phyloP scores from a whole-genome alignment of 2,113 vertebrate genomes.

The Rhynchomys soricoides region DNA sequence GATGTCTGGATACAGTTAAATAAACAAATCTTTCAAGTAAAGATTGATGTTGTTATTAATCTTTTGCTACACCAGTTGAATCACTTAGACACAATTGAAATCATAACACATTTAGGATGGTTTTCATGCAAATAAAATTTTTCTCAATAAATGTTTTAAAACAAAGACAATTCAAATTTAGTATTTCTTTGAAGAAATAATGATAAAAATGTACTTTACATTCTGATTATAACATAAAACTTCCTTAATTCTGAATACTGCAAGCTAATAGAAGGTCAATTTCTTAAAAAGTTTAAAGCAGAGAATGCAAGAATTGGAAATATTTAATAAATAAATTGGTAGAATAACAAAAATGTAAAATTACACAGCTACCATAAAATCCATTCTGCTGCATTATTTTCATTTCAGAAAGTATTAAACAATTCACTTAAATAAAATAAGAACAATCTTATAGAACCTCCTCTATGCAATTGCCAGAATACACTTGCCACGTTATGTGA shows the following conservation, averaged over 20 bases:
- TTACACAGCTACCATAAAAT: not conserved
- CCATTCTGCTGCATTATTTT: not conserved
- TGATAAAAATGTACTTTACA: not conserved
- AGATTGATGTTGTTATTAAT: not conserved
- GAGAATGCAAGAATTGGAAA: not conserved
- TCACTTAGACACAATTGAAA: not conserved
- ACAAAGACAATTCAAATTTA: not conserved
- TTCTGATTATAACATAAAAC: not conserved
- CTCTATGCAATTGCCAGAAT: not conserved
- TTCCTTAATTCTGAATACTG: not conserved
- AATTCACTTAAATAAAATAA: conserved; percentile 22
- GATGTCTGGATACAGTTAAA: not conserved
- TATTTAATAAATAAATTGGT: not conserved
- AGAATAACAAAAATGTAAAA: not conserved
- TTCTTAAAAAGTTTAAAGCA: not conserved
- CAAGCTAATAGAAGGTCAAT: not conserved
- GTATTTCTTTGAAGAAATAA: not conserved
- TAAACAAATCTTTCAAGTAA: not conserved
- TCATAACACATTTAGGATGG: not conserved
- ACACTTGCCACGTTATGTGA: not conserved
- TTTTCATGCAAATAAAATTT: not conserved
- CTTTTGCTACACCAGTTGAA: not conserved
- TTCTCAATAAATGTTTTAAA: not conserved
- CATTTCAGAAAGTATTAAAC: not conserved
- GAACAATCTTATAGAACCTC: not conserved